phyloP scores from a whole-genome alignment of 2,797 vertebrate genomes.

The Phoeniculus purpureus region DNA sequence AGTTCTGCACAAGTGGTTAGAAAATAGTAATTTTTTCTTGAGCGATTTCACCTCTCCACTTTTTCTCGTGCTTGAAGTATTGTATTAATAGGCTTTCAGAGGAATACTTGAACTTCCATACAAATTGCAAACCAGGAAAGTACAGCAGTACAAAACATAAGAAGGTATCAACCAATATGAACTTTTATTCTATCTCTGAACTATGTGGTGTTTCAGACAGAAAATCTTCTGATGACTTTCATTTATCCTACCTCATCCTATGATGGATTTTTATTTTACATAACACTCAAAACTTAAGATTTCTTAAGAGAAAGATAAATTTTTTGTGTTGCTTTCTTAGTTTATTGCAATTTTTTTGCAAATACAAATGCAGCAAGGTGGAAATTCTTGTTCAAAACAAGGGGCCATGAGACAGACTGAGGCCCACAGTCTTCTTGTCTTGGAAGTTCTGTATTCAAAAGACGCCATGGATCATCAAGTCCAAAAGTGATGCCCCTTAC shows the following conservation, averaged over 20 bases:
- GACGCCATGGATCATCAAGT: too few relatives aligned
- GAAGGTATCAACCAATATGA: not conserved
- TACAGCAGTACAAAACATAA: not conserved
- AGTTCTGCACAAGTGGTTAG: not conserved
- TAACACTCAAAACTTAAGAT: not conserved
- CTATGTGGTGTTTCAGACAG: not conserved
- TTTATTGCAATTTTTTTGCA: not conserved
- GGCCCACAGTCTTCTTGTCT: not conserved
- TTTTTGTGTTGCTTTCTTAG: not conserved
- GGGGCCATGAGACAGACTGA: not conserved
- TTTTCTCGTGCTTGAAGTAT: not conserved
- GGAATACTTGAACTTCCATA: not conserved
- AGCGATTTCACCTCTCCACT: not conserved
- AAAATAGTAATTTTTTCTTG: not conserved
- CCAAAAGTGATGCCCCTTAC: not conserved
- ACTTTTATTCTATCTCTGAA: not conserved
- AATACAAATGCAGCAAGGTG: not conserved
- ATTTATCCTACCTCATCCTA: not conserved
- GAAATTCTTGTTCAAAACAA: not conserved
- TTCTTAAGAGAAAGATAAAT: not conserved
- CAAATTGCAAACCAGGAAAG: not conserved
- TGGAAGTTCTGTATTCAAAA: not conserved
- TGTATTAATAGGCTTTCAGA: not conserved
- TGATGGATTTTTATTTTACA: not conserved
- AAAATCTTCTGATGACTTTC: not conserved